phyloP scores from a whole-genome alignment of 2,797 vertebrate species.

The Sphaeramia orbicularis region DNA sequence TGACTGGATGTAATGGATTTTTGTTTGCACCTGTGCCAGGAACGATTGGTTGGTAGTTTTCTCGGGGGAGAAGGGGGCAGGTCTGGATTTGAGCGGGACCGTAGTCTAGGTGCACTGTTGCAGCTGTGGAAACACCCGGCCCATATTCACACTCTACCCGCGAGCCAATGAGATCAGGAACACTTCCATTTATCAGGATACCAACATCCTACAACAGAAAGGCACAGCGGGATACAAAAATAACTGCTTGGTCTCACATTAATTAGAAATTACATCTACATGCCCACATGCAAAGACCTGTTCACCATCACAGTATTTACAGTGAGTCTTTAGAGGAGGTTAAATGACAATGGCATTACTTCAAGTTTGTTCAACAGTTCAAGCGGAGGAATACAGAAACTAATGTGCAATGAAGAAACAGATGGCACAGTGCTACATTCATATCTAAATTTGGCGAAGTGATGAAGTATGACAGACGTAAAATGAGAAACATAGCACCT shows the following conservation, averaged over 20 bases:
- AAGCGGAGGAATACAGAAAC: constrained; percentile 44
- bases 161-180: constrained; percentile 91
- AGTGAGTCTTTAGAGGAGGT: constrained; percentile 20
- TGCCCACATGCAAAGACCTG: constrained; percentile 10
- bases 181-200: constrained; percentile 93
- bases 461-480: constrained; percentile 71
- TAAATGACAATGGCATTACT: constrained; percentile 28
- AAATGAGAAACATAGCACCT: constrained; percentile 78
- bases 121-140: constrained; percentile 83
- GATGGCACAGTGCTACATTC: constrained; percentile 69
- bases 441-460: constrained; percentile 68
- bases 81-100: constrained; percentile 90
- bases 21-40: constrained; percentile 83
- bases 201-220: constrained; percentile 86
- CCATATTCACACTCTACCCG: constrained; percentile 93
- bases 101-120: constrained; percentile 87
- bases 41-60: constrained; percentile 86
- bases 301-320: constrained; percentile 12
- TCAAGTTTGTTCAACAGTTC: constrained; percentile 54
- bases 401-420: constrained; percentile 68
- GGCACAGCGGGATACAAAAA: constrained; percentile 27
- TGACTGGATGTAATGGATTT: constrained; percentile 1
- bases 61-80: constrained; percentile 89
- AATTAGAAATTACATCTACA: constrained; percentile 27
- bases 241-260: constrained; percentile 14